Conservation (phyloP, 2,797 vertebrate genomes). For the Pseudomugil gertrudae region DNA sequence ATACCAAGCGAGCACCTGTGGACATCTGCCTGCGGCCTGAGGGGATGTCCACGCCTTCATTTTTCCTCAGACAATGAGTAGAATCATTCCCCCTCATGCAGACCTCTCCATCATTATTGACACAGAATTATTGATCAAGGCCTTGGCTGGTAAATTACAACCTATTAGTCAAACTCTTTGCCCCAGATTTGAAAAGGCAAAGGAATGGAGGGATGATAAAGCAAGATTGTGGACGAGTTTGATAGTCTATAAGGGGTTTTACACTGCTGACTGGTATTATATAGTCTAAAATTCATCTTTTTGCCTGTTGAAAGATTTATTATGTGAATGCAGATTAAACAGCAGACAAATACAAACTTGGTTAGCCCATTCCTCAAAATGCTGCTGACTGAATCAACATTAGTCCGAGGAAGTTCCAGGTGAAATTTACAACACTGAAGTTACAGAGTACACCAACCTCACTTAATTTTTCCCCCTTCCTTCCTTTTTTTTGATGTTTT, state of each 20-base stretch:
- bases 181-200: constrained; percentile 51
- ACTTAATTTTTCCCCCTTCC: constrained; percentile 74
- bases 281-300: constrained; percentile 13
- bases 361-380: constrained; percentile 43
- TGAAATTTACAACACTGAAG: constrained; percentile 75
- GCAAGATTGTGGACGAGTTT: constrained; percentile 37
- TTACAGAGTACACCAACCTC: constrained; percentile 72
- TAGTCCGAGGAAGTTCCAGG: constrained; percentile 75
- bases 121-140: constrained; percentile 73
- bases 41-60: constrained; percentile 70
- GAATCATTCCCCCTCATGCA: constrained; percentile 67
- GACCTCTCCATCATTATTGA: constrained; percentile 80
- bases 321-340: constrained; percentile 60
- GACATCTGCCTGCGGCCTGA: constrained; percentile 63
- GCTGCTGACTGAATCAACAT: constrained; percentile 62
- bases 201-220: constrained; percentile 40
- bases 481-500: constrained; percentile 56
- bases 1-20: constrained; percentile 67
- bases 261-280: constrained; percentile 3
- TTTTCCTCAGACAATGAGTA: constrained; percentile 79
- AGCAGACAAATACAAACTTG: constrained; percentile 41
- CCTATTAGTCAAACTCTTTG: constrained; percentile 75
- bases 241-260: constrained; percentile 7
- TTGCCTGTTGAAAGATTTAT: constrained; percentile 42
- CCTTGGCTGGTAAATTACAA: constrained; percentile 67